These are phyloP conservation scores for Coelogynopora nodosa DNA, from an alignment of 2,888 invertebrate genomes.

Conservation along the genomic window DNA sequence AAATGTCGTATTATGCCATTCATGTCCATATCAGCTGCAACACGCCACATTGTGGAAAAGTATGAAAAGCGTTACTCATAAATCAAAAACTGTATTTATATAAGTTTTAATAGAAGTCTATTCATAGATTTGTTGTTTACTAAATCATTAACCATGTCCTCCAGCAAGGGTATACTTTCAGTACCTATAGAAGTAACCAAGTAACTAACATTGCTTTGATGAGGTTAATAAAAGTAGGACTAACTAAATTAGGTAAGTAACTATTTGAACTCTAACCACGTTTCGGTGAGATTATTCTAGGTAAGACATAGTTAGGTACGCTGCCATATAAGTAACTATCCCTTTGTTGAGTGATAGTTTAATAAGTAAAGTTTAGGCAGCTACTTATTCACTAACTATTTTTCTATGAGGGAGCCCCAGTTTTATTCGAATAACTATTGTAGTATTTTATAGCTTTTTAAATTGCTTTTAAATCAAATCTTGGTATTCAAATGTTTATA, in stretches of 20 bases:
- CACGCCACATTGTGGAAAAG: neutral
- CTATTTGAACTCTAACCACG: neutral
- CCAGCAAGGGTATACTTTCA: neutral
- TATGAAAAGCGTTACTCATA: neutral
- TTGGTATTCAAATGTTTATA: neutral
- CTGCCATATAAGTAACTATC: neutral
- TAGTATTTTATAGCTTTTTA: too few species aligned
- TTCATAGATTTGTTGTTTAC: neutral
- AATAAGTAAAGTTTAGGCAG: neutral
- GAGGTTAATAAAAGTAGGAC: neutral
- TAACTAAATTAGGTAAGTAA: neutral
- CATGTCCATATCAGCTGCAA: neutral
- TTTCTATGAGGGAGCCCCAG: neutral
- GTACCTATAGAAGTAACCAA: neutral
- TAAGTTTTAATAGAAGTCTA: neutral
- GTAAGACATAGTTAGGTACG: neutral
- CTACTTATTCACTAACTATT: neutral
- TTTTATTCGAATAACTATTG: too few species aligned
- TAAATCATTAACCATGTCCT: neutral
- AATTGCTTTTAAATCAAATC: neutral
- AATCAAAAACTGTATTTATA: neutral
- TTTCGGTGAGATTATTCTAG: neutral
- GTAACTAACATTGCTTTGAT: neutral
- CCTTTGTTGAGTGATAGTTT: neutral
- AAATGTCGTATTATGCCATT: neutral